Base-by-base conservation (phyloP, 30 jellyfish, hydroid and myxozoan species). In the Hydractinia echinata region DNA sequence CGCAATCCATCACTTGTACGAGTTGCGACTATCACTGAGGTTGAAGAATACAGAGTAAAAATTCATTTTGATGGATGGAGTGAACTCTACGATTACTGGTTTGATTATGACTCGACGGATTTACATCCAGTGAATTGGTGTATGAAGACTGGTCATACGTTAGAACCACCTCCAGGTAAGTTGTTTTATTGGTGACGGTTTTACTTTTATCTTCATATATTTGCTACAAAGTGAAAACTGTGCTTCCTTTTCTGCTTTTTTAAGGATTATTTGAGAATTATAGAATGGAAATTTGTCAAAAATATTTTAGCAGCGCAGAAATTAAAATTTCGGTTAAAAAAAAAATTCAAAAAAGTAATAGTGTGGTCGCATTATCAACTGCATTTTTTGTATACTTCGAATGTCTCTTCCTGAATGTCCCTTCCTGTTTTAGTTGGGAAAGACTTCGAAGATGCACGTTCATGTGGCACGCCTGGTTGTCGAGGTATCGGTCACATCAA, bases 31-130 rank as follows among this genome's bases (percentile, higher is more conserved):
- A 74, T 94, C 53, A 54, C 86, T 11, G 39, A 54, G 5, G 81
- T 83, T 55, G 99, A 94, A 51, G 96, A 94, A 6, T 84, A 69
- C 73, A 89, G 95, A 20, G 64, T 94, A 56, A 84, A 87, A 86
- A 84, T 94, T 67, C 99, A 94, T 82, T 94, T 94, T 62, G 99
- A 94, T 79, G 99, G 99, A 13, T 94, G 99, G 99, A 91, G 83
- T 55, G 52, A 71, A 20, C 14, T 94, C 87, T 94, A 86, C 66
- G 99, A 94, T 73, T 88, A 18, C 53, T 94, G 99, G 99, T 86
- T 94, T 54, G 99, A 94, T 78, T 86, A 91, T 20, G 99, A 86
- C 55, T 88, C 99, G 19, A 85, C 82, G 68, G 99, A 94, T 74
- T 51, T 94, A 81, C 99, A 94, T 73, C 99, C 99, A 14, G 94